Evolutionary conservation across 1,140 invertebrate species (phyloP).

Genomic region (Micrasema longulum): DNA sequence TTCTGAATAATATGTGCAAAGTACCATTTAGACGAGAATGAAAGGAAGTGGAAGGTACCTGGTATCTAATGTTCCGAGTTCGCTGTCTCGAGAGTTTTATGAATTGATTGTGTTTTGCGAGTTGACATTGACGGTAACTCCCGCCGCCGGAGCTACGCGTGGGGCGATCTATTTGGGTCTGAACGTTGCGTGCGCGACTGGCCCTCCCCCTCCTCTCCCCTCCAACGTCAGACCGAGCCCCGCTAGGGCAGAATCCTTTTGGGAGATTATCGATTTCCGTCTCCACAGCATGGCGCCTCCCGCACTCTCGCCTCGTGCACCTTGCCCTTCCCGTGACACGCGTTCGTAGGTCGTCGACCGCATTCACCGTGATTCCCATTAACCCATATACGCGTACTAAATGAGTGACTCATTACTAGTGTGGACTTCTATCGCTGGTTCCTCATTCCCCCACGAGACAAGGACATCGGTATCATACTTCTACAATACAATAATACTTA

Average conservation of each 20-base stretch:
- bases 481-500: no score
- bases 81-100: slow-evolving; percentile 8
- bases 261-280: slow-evolving; percentile 41
- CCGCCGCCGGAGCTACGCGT: slow-evolving; percentile 15
- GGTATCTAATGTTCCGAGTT: no score
- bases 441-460: no score
- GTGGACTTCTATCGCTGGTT: no score
- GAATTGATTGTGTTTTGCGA: slow-evolving; percentile 9
- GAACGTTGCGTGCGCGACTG: slow-evolving; percentile 29
- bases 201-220: not conserved
- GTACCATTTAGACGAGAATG: no score
- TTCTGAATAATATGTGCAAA: no score
- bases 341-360: slow-evolving; percentile 40
- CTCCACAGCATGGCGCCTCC: slow-evolving; percentile 12
- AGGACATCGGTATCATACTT: no score
- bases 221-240: not conserved
- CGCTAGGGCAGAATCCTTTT: slow-evolving; percentile 40
- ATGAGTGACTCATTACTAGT: slow-evolving; percentile 42
- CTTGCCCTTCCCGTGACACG: slow-evolving; percentile 30
- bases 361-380: slow-evolving; percentile 37
- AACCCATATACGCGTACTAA: slow-evolving; percentile 46
- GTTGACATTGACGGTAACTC: slow-evolving; percentile 28
- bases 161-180: slow-evolving; percentile 30
- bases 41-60: no score
- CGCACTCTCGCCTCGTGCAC: not conserved